Conservation (phyloP, 1,140 invertebrate species). For the Micrasema minimum region DNA sequence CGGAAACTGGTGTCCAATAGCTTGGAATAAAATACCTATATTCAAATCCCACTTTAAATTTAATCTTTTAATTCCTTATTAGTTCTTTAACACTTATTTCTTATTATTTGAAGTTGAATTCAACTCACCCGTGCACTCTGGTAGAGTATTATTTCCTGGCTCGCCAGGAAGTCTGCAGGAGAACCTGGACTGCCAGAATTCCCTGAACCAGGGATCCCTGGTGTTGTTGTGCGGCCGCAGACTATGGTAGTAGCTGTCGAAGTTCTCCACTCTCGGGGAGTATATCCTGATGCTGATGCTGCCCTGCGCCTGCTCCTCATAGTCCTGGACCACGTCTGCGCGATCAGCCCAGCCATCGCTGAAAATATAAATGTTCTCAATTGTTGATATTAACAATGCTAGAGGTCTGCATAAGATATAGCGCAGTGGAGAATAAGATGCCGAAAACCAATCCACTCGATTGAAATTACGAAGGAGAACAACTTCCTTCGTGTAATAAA, state of each 20-base stretch:
- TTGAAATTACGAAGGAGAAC: too few species aligned
- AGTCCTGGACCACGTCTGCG: conserved; percentile 76
- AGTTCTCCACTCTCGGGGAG: conserved; percentile 74
- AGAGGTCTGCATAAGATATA: too few species aligned
- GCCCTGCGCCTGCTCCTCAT: conserved; percentile 77
- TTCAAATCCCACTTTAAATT: too few species aligned
- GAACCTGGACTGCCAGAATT: conserved; percentile 81
- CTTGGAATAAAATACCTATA: too few species aligned
- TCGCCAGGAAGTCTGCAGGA: conserved; percentile 68
- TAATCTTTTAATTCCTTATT: too few species aligned
- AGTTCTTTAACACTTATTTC: too few species aligned
- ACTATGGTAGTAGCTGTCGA: conserved; percentile 77
- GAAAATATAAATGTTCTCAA: conserved; percentile 28
- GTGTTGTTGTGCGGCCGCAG: conserved; percentile 73
- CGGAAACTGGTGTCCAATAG: too few species aligned
- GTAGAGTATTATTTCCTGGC: conserved; percentile 9
- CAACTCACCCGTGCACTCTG: conserved; percentile 47
- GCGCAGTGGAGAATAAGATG: too few species aligned
- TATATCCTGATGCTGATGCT: conserved; percentile 80
- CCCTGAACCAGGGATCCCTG: conserved; percentile 81
- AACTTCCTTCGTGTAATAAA: too few species aligned
- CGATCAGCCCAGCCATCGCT: conserved; percentile 83
- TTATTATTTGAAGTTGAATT: too few species aligned
- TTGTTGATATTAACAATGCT: too few species aligned
- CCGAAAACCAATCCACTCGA: too few species aligned